Conservation (phyloP, 2,797 vertebrate genomes). For the Pseudochaenichthys georgianus region DNA sequence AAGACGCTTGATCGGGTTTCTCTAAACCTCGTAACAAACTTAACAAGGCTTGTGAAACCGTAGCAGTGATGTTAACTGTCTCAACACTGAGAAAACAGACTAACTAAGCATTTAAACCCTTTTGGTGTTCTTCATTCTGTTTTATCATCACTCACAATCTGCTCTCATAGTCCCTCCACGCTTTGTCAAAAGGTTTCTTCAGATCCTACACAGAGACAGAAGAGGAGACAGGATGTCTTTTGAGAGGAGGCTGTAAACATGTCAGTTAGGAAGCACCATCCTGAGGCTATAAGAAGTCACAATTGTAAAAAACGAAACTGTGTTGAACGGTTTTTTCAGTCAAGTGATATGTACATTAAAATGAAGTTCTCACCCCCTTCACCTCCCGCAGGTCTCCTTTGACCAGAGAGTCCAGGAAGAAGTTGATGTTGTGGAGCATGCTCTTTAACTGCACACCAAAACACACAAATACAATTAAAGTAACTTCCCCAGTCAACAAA, state of each 20-base stretch:
- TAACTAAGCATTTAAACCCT: not conserved
- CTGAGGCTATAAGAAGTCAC: not conserved
- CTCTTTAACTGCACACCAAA: conserved; percentile 85
- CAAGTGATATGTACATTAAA: not conserved
- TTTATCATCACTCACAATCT: conserved; percentile 65
- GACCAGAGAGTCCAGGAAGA: conserved; percentile 88
- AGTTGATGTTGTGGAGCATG: conserved; percentile 90
- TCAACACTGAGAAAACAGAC: not conserved
- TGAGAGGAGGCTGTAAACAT: not conserved
- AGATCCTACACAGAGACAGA: conserved; percentile 54
- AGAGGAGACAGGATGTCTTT: not conserved
- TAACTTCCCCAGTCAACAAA: not conserved
- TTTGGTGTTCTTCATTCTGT: not conserved
- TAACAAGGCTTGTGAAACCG: too few species aligned
- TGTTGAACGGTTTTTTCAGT: not conserved
- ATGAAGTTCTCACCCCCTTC: conserved; percentile 65
- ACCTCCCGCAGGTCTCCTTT: conserved; percentile 84
- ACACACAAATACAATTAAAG: conserved; percentile 3
- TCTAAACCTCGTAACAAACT: too few species aligned
- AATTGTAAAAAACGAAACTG: too few species aligned
- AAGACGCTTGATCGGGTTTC: too few species aligned
- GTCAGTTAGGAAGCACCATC: not conserved
- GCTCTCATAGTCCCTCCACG: conserved; percentile 74
- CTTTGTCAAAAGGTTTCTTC: conserved; percentile 73
- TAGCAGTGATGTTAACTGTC: conserved; percentile 11